Percentiles rank a stretch among this genome's conserved stretches.
Conservation (phyloP, 2,888 invertebrate species). For the Himalopsyche tibetana region DNA sequence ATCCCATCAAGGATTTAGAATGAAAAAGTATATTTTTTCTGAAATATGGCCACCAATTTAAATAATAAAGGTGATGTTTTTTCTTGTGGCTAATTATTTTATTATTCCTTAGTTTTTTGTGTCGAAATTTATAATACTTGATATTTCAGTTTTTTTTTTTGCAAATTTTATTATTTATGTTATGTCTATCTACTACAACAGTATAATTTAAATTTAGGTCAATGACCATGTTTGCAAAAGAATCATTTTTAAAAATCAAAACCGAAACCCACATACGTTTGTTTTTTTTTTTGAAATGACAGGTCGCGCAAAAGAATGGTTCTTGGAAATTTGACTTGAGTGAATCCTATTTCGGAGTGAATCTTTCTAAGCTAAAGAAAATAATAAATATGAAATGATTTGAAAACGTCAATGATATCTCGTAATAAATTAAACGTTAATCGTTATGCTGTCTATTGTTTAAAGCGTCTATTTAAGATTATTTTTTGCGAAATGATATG, state of each 20-base stretch:
- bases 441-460: background rate
- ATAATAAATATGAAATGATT: background rate
- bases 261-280: background rate
- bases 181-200: background rate
- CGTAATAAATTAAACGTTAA: background rate
- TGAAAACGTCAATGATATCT: background rate
- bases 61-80: too few relatives aligned
- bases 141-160: background rate
- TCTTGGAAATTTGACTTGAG: background rate
- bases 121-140: constrained; percentile 6
- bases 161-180: background rate
- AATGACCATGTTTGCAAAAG: background rate
- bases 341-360: background rate
- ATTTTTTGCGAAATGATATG: constrained; percentile 22
- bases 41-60: too few relatives aligned
- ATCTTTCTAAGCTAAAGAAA: background rate
- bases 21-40: too few relatives aligned
- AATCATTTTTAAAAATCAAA: constrained; percentile 18
- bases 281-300: background rate
- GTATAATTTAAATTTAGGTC: constrained; percentile 19
- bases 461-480: background rate
- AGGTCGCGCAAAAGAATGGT: background rate
- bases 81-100: too few relatives aligned
- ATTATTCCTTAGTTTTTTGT: background rate
- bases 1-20: too few relatives aligned